Base-by-base conservation (phyloP, 2,888 invertebrate species). In the Pyralis farinalis region DNA sequence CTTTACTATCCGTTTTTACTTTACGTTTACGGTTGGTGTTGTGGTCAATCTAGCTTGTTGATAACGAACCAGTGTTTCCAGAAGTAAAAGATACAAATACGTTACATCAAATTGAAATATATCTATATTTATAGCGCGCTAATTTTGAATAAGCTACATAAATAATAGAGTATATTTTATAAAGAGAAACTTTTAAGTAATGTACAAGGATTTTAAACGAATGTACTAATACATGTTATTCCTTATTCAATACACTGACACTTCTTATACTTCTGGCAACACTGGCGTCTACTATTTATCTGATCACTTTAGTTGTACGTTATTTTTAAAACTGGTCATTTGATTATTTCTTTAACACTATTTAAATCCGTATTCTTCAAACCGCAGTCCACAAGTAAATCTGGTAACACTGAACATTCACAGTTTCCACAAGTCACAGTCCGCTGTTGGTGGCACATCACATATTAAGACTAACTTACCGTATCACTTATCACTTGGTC, bases 401-500 rank as follows among this genome's bases (percentile, higher is more conserved):
- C 50, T 58, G 70, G 70, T 65, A 78, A 73, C 87, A 86, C 87
- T 84, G 72, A 73, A 73, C 67, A 72, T 64, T 75, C 81, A 82
- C 84, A 63, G 39, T 58, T 16, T 58, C 70, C 84, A 84, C 84
- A 77, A 56, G 63, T 73, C 84, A 86, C 85, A 82, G 71, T 82
- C 76, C 80, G 63, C 53, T 60, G 57, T 61, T 58, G 72, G 64
- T 62, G 67, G 60, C 83, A 82, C 83, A 55, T 62, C 75, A 73
- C 78, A 50, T 46, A 53, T 56, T 52, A 49, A 67, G 68, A 74
- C 63, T 46, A 72, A 83, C 87, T 88, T 88, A 88, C 87, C 87
- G 86, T 86, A 71, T 83, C 87, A 88, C 87, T 86, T 71, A 75
- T 79, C 83, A 87, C 87, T 88, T 86, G 85, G 85, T 87, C 85